A percentile compares a stretch with the other conserved stretches of the same genome.
These are phyloP conservation scores for Philopedon plagiatum DNA, from an alignment of 2,888 invertebrate species.

Conservation along the genomic window DNA sequence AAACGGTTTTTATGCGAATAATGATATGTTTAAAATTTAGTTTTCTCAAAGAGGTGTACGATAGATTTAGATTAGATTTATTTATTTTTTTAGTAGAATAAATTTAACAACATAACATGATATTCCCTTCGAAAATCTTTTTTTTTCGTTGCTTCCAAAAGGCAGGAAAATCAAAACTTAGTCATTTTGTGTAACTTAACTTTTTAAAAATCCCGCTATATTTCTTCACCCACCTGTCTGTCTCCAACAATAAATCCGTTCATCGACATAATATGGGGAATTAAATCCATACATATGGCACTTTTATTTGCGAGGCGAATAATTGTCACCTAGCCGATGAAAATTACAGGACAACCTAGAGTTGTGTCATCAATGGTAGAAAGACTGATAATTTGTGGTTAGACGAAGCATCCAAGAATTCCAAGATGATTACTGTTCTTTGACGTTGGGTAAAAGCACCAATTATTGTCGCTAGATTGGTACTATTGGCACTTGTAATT, in stretches of 20 bases:
- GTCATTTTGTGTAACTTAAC: not conserved
- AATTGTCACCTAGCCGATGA: constrained; percentile 42
- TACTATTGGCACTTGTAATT: constrained; percentile 36
- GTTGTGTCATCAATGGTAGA: constrained; percentile 46
- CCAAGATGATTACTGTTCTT: constrained; percentile 24
- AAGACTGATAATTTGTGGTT: constrained; percentile 40
- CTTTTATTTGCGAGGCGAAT: constrained; percentile 30
- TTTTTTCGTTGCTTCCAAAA: too few species aligned
- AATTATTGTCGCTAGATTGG: constrained; percentile 29
- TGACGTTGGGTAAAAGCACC: constrained; percentile 31
- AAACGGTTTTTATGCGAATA: too few species aligned
- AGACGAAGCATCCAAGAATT: constrained; percentile 3
- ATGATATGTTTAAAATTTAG: too few species aligned
- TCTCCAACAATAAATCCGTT: constrained; percentile 24
- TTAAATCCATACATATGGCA: constrained; percentile 22
- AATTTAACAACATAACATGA: too few species aligned
- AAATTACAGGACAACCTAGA: constrained; percentile 39
- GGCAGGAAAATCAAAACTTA: too few species aligned
- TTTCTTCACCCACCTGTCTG: constrained; percentile 40
- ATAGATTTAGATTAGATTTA: too few species aligned
- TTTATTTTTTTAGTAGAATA: too few species aligned
- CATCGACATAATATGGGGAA: constrained; percentile 31
- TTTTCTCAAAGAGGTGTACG: too few species aligned
- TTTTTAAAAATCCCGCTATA: constrained; percentile 7
- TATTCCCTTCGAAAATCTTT: too few species aligned